These are phyloP conservation scores for Xenentodon cancila DNA, from an alignment of 2,797 vertebrate genomes.

Conservation along the genomic window DNA sequence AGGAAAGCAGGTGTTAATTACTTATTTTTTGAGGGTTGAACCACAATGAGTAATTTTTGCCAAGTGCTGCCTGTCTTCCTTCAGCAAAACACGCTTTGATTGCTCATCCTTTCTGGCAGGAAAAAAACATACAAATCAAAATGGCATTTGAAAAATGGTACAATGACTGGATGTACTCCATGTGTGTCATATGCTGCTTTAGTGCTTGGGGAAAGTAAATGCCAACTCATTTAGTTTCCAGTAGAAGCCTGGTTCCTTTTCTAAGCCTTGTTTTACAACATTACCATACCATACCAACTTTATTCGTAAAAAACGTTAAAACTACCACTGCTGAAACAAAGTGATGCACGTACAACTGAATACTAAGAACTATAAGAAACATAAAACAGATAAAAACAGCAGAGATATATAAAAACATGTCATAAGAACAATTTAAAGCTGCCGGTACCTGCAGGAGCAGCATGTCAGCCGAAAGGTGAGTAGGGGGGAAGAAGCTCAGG, in stretches of 20 bases:
- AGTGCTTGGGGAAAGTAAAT: conserved; percentile 41
- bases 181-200: conserved; percentile 52
- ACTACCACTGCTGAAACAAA: too few relatives aligned
- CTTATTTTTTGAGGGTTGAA: conserved; percentile 45
- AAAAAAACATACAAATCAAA: conserved; percentile 47
- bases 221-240: conserved; percentile 59
- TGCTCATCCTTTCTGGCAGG: conserved; percentile 63
- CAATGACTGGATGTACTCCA: conserved; percentile 41
- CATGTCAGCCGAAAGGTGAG: too few relatives aligned
- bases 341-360: too few relatives aligned
- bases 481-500: too few relatives aligned
- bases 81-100: conserved; percentile 59
- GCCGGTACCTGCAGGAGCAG: too few relatives aligned
- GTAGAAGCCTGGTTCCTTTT: conserved; percentile 5
- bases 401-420: too few relatives aligned
- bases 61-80: conserved; percentile 34
- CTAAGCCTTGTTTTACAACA: conserved; percentile 16
- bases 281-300: conserved; percentile 11
- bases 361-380: too few relatives aligned
- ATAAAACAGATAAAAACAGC: too few relatives aligned
- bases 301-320: conserved; percentile 2
- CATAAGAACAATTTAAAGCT: too few relatives aligned
- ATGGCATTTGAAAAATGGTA: conserved; percentile 51
- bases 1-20: conserved; percentile 65
- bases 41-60: conserved; percentile 37